Evolutionary conservation across 1,140 invertebrate species (phyloP).

Genomic region (Saccostrea echinata): DNA sequence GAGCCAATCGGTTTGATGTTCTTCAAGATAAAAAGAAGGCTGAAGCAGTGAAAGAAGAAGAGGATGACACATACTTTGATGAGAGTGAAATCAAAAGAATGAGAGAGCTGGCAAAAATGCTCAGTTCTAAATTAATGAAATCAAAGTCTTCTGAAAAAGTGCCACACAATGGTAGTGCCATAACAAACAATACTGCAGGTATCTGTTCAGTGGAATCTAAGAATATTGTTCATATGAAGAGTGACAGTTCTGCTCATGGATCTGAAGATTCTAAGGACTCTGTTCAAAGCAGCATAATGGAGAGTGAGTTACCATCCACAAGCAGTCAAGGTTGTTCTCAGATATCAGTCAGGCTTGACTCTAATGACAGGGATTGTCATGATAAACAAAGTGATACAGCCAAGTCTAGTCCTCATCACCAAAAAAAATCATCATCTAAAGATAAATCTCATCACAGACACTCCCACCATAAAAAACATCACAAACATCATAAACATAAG

Average conservation of each 20-base stretch:
- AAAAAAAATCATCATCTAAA: background rate
- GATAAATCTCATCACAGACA: slow-evolving; percentile 13
- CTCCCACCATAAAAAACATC: slow-evolving; percentile 23
- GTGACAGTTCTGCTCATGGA: background rate
- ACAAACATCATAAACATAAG: slow-evolving; percentile 52
- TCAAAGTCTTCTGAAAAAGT: slow-evolving; percentile 36
- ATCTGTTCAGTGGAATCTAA: background rate
- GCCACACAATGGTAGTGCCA: background rate
- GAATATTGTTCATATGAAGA: background rate
- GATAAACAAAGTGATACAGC: slow-evolving; percentile 8
- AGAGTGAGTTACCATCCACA: background rate
- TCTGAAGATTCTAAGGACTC: background rate
- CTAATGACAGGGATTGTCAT: background rate
- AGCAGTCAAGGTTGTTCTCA: background rate
- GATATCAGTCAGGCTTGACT: background rate
- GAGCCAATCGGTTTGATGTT: slow-evolving; percentile 69
- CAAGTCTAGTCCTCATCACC: background rate
- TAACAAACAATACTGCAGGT: background rate
- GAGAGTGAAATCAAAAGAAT: slow-evolving; percentile 80
- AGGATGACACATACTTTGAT: slow-evolving; percentile 62
- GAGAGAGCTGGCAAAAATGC: slow-evolving; percentile 83
- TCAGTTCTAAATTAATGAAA: slow-evolving; percentile 83
- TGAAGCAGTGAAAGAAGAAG: slow-evolving; percentile 58
- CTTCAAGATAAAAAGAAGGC: slow-evolving; percentile 65
- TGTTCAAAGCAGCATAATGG: background rate